Evolutionary conservation across 2,113 vertebrate genomes (phyloP), one percentile per base, ranked within the genome.

Genomic region (Nipponia nippon): DNA sequence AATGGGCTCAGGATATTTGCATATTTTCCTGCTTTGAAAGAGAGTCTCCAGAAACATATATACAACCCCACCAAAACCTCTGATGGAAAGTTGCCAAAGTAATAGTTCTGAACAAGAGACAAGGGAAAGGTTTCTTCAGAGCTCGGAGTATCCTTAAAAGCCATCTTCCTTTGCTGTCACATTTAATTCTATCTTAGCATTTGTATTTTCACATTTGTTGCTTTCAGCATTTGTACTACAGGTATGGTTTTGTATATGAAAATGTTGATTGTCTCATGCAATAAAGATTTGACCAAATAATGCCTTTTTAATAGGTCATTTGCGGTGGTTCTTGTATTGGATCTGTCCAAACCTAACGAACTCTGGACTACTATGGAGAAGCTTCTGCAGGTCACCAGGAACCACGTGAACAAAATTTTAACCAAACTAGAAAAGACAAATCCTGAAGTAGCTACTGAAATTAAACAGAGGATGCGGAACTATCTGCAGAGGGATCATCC

Each of bases 361-460:
- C 98, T 99, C 62, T 99, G 99, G 99, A 96, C 92, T 46, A 99
- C 99, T 40, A 98, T 99, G 98, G 99, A 99, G 58, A 98, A 95
- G 76, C 98, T 99, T 84, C 96, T 99, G 84, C 98, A 98, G 95
- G 98, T 97, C 83, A 98, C 98, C 67, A 98, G 97, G 84, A 94
- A 72, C 49, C 99, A 99, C 0, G 55, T 99, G 73, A 98, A 99
- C 53, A 99, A 98, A 97, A 96, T 98, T 55, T 96, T 96, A 52
- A 94, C 97, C 83, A 98, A 98, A 89, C 83, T 98, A n/a, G 98
- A 98, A 76, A 98, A 98, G 94, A 96, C 96, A 71, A 98, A 98
- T 86, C 86, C 98, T 80, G 98, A 98, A 97, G 81, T 97, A 71
- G 96, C 96, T 94, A 98, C 98, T 93, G 98, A 98, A 83, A 98